Conservation (phyloP, 2,113 vertebrate genomes). For the Merops nubicus region DNA sequence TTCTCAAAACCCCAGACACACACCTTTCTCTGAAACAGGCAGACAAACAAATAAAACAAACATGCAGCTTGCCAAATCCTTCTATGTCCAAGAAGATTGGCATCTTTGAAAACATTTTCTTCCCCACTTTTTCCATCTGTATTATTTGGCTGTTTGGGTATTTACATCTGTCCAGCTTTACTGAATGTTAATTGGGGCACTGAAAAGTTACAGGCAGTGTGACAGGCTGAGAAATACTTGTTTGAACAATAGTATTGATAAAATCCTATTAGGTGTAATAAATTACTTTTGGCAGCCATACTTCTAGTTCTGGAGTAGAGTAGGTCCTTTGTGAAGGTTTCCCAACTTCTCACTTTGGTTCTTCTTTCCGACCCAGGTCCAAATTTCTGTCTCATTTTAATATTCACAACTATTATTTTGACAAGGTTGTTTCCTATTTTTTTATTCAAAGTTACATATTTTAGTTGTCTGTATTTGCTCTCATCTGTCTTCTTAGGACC, state of each 20-base stretch:
- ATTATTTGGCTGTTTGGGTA: neutral
- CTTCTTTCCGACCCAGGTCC: neutral
- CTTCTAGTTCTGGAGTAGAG: neutral
- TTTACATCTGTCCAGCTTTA: neutral
- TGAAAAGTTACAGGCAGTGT: neutral
- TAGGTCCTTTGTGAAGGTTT: fast-evolving
- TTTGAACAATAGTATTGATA: neutral
- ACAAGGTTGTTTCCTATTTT: neutral
- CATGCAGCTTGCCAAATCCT: neutral
- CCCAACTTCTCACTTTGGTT: neutral
- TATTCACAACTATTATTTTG: neutral
- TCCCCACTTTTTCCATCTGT: neutral
- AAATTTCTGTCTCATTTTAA: neutral
- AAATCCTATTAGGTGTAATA: neutral
- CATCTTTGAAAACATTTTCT: neutral
- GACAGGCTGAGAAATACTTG: neutral
- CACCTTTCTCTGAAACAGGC: neutral
- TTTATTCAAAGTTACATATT: neutral
- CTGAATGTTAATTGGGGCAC: neutral
- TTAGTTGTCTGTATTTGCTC: neutral
- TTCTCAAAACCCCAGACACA: neutral
- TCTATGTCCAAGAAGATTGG: neutral
- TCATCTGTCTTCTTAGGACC: neutral
- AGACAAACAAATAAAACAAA: neutral
- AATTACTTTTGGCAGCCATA: neutral